Base-by-base conservation (phyloP, 2,888 invertebrate genomes). In the Holacanthella duospinosa region DNA sequence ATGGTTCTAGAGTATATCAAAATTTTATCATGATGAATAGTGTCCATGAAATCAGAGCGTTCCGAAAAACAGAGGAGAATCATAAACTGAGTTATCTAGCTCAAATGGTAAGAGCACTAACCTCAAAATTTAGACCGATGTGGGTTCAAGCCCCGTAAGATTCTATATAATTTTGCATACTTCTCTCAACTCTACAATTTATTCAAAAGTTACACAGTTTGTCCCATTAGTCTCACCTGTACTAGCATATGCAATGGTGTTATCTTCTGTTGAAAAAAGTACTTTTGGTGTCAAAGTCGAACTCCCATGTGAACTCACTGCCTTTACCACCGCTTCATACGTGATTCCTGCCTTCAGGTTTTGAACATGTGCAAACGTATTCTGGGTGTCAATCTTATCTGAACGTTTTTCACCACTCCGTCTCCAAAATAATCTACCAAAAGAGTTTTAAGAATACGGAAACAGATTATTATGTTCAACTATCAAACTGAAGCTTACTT, bases 241-340 rank as follows among this genome's bases (percentile, higher is more conserved):
- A 58, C 75, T 76, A 21, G 86, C 84, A 0, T 86, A 84, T 1
- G 86, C 85, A 27, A 85, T 86, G 76, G 86, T 85, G 74, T 86
- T 86, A 43, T 88, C 87, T 19, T 71, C 71, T 60, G 87, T 85
- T 26, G 86, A 85, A 77, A 89, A 89, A 76, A 83, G 82, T 64
- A 88, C 80, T 2, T 89, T 85, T 54, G 83, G 82, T 28, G 88
- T 87, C 55, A 88, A 81, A 1, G 86, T 83, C 57, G 89, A 89
- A 43, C 88, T 87, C 43, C 88, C 88, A 70, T 82, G 81, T 68
- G 84, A 83, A 76, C 90, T 91, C 60, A 88, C 88, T 27, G 90
- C 88, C 77, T 89, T 90, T 1, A 89, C 85, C 1, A 88, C 86
- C 70, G 88, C 84, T 76, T 90, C 89, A 76, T 91, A 91, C 1